phyloP scores from a whole-genome alignment of 2,888 invertebrate species.

The Laothoe populi region DNA sequence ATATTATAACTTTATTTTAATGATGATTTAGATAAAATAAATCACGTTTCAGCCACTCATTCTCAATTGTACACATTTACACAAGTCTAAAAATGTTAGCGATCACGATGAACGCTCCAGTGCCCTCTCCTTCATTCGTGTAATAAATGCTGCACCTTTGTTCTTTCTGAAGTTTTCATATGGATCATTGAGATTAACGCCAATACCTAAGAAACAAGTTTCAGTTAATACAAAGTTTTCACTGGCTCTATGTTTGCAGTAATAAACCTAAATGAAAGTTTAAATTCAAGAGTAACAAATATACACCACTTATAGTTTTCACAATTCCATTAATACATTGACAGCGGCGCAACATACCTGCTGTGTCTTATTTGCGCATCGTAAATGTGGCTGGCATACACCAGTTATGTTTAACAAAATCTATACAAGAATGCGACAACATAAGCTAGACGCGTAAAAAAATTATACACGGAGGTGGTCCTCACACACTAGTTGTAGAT shows the following conservation, averaged over 20 bases:
- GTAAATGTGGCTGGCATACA: no score
- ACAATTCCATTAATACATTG: no score
- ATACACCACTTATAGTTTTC: no score
- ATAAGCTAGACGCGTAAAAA: no score
- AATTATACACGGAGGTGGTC: no score
- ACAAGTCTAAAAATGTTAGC: conserved; percentile 49
- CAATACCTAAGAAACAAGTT: conserved; percentile 88
- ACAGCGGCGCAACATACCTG: no score
- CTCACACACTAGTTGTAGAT: no score
- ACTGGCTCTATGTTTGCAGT: not conserved
- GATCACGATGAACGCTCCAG: conserved; percentile 87
- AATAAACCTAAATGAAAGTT: no score
- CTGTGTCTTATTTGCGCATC: no score
- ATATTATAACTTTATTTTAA: conserved; percentile 72
- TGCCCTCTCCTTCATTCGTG: conserved; percentile 95
- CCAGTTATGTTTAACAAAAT: no score
- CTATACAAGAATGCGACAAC: no score
- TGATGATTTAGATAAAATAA: conserved; percentile 81
- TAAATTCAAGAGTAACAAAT: no score
- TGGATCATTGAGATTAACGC: conserved; percentile 96
- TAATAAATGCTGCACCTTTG: conserved; percentile 97
- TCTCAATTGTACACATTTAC: conserved; percentile 77
- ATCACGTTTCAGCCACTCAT: conserved; percentile 73
- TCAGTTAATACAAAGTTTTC: not conserved
- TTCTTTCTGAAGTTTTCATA: conserved; percentile 99